A percentile compares a stretch with the other conserved stretches of the same genome.
Conservation (phyloP, 2,888 invertebrate species). For the Ophion costatus region DNA sequence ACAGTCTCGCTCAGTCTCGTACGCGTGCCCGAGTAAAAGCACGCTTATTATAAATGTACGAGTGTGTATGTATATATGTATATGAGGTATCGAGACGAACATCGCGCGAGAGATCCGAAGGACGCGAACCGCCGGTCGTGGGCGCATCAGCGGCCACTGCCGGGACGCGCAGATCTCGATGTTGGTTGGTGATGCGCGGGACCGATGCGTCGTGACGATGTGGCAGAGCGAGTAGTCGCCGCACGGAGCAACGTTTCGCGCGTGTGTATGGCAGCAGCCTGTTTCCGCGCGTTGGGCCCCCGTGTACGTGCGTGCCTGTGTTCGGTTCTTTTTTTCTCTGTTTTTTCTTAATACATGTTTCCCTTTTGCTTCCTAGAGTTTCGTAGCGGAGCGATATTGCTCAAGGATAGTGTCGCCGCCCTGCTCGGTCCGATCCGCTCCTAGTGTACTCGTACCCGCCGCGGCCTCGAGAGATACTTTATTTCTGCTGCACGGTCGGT, state of each 20-base stretch:
- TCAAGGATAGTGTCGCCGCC: conserved; percentile 3
- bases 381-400: conserved; percentile 14
- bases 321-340: background rate
- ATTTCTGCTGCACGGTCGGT: conserved; percentile 76
- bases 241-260: background rate
- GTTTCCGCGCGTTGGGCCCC: conserved; percentile 8
- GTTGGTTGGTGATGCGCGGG: conserved; percentile 5
- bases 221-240: background rate
- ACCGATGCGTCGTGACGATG: conserved; percentile 3
- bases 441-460: conserved; percentile 46
- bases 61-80: background rate
- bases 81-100: background rate
- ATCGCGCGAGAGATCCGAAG: background rate
- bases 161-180: background rate
- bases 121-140: background rate
- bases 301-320: background rate
- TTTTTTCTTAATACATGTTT: background rate
- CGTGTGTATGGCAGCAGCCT: background rate
- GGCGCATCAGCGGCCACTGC: background rate
- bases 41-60: background rate
- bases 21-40: background rate
- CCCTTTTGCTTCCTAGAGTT: conserved; percentile 7
- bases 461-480: conserved; percentile 64
- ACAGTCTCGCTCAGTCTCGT: background rate
- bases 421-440: conserved; percentile 40